Base-by-base conservation (phyloP, 2,888 invertebrate genomes). In the Drosophila pullipes region DNA sequence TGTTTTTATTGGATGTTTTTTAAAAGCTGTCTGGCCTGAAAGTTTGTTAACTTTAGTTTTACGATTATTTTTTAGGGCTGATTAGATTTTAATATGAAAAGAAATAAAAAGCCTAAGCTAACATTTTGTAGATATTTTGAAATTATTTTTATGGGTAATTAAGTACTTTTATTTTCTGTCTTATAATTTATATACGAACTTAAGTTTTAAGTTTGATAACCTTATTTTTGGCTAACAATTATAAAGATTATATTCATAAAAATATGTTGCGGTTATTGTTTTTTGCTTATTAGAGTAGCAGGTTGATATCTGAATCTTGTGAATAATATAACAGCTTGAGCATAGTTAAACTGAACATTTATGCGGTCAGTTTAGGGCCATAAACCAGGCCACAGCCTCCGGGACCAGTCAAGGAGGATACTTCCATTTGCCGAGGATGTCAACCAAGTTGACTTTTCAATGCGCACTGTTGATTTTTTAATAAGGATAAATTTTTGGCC, bases 391-490 rank as follows among this genome's bases (percentile, higher is more conserved):
- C 35, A 52, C 35, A 61, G 22, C 28, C 53, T 53, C 18, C 30
- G 53, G 39, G 55, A 33, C 18, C 13, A 52, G 55, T n/a, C 18
- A 31, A 28, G 41, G 10, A 37, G 47, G 37, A 13, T 31, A 13
- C 11, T 11, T 30, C 39, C 41, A 39, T 30, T n/a, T 57, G 76
- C 76, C 54, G 73, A 47, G 57, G 63, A 81, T 82, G 80, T 80
- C 76, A 82, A 67, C 64, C 62, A 62, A 83, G 69, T 77, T 85
- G 77, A 77, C 85, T 82, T 83, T 79, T 82, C 75, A 83, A 82
- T 85, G 83, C 85, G 86, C 82, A 85, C 73, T 83, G 85, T 69
- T 83, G 82, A 79, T 79, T 86, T 85, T 83, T 83, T 86, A 83
- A 83, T 83, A 86, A 86, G 82, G 84, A 86, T 86, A 83, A 58